Evolutionary conservation across 2,113 vertebrate genomes (phyloP).

Genomic region (Petromus typicus): DNA sequence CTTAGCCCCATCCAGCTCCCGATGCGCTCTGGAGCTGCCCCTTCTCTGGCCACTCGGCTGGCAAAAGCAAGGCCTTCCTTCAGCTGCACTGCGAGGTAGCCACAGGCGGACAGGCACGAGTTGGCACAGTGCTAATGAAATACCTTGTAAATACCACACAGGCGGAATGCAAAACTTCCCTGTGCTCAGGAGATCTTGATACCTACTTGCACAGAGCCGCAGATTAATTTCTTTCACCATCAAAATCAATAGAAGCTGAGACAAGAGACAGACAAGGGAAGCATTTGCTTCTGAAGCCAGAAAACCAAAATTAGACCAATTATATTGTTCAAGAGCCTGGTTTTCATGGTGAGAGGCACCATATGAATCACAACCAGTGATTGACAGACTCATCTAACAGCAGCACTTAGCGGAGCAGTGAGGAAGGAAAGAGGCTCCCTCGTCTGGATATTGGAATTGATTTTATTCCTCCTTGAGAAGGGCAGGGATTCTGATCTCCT

Average conservation of each 20-base stretch:
- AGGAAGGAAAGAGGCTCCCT: not conserved
- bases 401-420: not conserved
- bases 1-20: not conserved
- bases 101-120: not conserved
- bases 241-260: conserved; percentile 60
- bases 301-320: conserved; percentile 69
- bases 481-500: not conserved
- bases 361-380: not conserved
- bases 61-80: not conserved
- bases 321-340: conserved; percentile 40
- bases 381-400: not conserved
- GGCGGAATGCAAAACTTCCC: not conserved
- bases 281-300: conserved; percentile 11
- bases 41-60: not conserved
- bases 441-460: not conserved
- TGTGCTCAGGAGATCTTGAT: conserved; percentile 16
- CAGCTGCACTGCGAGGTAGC: not conserved
- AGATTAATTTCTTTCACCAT: conserved; percentile 55
- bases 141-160: not conserved
- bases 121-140: not conserved
- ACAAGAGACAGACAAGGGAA: conserved; percentile 55
- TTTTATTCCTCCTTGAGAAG: not conserved
- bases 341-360: not conserved
- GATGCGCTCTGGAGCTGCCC: not conserved
- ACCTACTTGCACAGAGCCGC: not conserved